Evolutionary conservation across 2,113 vertebrate genomes (phyloP), one percentile per base, ranked within the genome.

Genomic region (Morone saxatilis): DNA sequence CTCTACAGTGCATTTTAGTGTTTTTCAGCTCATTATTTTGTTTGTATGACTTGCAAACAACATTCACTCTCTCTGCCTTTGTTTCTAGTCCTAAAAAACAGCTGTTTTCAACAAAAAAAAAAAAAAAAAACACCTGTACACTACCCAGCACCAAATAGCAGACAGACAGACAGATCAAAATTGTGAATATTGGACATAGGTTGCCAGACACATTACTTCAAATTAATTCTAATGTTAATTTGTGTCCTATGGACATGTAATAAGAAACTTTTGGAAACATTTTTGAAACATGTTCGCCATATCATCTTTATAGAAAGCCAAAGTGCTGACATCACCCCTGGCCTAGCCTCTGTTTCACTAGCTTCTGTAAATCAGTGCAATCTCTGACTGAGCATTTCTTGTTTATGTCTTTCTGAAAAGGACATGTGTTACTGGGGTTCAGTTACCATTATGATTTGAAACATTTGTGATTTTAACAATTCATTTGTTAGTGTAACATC

Each of bases 11-110:
- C 38, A 16, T n/a, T 72, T 36, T 38, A 36, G 19, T 10, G 9
- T 38, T 7, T 77, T 72, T 56, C 16, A 59, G 66, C 41, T 60
- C 8, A 60, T 40, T 54, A 61, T 62, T 84, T 60, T 62, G 19
- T 3, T 47, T 66, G 8, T 8, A 47, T 5, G 1, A 48, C 41
- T 40, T 84, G 38, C 51, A 47, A 22, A 54, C 20, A 17, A 63
- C 14, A 22, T 31, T 74, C 7, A 54, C 54, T 61, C 56, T 56
- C 19, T 22, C n/a, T 66, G 41, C 20, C 2, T 20, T 63, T 7
- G 20, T 65, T 77, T 66, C 65, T 7, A 50, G 36, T 41, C 41
- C 41, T 20, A 25, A 14, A 4, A 53, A 20, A 36, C 41, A 8
- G 47, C 25, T 31, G 56, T 62, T 62, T 20, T 69, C 36, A 74